Percentiles rank a stretch among this genome's conserved stretches.
phyloP scores from a whole-genome alignment of 2,888 invertebrate species.

The Aphodius sticticus region DNA sequence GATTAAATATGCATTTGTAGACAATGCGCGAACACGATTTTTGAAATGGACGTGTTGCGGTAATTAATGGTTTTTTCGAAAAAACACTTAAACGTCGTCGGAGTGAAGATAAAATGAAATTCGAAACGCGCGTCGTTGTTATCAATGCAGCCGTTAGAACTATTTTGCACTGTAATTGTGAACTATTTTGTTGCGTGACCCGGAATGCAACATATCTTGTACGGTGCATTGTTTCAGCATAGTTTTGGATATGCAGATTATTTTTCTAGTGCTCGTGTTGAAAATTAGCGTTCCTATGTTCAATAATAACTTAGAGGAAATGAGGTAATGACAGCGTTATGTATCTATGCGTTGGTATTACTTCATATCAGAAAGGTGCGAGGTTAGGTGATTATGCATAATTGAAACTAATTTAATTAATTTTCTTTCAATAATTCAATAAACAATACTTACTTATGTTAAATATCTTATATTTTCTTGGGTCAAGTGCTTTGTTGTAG shows the following conservation, averaged over 20 bases:
- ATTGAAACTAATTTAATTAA: no score
- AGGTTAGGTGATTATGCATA: no score
- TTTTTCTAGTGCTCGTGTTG: not conserved
- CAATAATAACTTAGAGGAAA: no score
- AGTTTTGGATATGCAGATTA: not conserved
- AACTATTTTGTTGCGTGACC: not conserved
- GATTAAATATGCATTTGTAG: not conserved
- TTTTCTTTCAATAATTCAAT: no score
- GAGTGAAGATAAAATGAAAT: not conserved
- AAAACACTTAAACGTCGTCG: not conserved
- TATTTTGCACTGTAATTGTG: conserved; percentile 4
- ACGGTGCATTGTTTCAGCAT: not conserved
- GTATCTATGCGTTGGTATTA: no score
- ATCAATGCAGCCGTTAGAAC: not conserved
- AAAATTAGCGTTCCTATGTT: not conserved
- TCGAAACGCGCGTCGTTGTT: not conserved
- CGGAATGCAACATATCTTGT: not conserved
- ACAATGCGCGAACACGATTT: not conserved
- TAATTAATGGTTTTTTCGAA: not conserved
- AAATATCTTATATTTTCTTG: no score
- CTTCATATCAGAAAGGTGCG: no score
- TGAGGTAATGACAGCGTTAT: no score
- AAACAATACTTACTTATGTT: no score
- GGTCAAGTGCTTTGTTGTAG: no score
- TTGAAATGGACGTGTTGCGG: not conserved